phyloP scores from a whole-genome alignment of 1,140 invertebrate species.

The Rhysida immarginata region DNA sequence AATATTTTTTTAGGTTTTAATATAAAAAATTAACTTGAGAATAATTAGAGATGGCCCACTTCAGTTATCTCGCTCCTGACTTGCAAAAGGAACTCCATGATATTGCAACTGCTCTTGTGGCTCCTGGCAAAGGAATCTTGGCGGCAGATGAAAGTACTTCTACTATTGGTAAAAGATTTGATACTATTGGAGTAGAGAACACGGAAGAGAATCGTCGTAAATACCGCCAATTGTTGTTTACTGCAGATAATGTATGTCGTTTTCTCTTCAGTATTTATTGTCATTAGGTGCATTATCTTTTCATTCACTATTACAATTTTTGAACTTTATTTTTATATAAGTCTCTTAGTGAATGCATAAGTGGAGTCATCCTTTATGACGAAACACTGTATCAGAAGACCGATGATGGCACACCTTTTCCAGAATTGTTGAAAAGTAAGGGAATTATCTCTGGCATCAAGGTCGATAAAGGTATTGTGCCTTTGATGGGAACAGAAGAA shows the following conservation, averaged over 20 bases:
- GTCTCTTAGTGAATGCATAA: conserved; percentile 43
- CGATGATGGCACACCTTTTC: conserved; percentile 68
- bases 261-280: too few relatives aligned
- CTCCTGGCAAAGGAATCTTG: conserved; percentile 41
- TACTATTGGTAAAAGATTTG: conserved; percentile 74
- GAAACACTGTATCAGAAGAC: conserved; percentile 94
- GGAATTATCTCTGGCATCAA: conserved; percentile 88
- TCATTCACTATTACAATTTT: background rate
- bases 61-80: conserved; percentile 30
- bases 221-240: conserved; percentile 75
- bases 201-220: conserved; percentile 64
- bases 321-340: conserved; percentile 13
- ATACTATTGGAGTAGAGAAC: conserved; percentile 56
- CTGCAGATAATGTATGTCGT: conserved; percentile 44
- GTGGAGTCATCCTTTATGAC: conserved; percentile 89
- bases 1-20: too few relatives aligned
- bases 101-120: conserved; percentile 40
- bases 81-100: conserved; percentile 36
- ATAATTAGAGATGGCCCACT: conserved; percentile 16
- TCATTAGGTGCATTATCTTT: too few relatives aligned
- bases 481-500: conserved; percentile 73
- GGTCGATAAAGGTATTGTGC: conserved; percentile 77
- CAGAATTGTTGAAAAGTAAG: conserved; percentile 58
- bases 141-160: conserved; percentile 46
- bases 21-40: too few relatives aligned